Conservation (phyloP, 1,140 invertebrate genomes). For the Drosophila repletoides region DNA sequence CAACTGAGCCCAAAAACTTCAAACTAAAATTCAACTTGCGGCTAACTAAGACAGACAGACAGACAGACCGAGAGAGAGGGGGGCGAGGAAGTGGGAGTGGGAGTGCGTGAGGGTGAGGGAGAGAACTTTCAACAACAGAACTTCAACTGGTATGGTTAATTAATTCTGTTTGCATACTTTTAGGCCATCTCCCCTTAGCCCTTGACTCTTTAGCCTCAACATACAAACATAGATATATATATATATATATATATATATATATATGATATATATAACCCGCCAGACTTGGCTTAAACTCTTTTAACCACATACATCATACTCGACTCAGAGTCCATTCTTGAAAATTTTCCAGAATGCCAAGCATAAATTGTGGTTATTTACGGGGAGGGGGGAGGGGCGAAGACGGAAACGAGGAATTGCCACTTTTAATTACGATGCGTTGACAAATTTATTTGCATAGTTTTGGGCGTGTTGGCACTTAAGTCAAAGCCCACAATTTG, state of each 20-base stretch:
- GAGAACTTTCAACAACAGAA: constrained; percentile 31
- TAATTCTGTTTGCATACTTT: constrained; percentile 59
- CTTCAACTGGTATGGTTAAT: constrained; percentile 51
- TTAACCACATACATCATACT: constrained; percentile 14
- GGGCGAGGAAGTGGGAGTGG: no score
- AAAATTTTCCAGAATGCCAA: constrained; percentile 8
- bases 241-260: not conserved
- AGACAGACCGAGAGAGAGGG: no score
- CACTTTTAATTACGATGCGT: constrained; percentile 55
- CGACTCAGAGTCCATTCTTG: constrained; percentile 35
- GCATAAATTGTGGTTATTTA: constrained; percentile 33
- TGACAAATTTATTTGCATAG: constrained; percentile 60
- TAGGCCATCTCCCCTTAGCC: constrained; percentile 31
- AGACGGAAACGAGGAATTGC: not conserved
- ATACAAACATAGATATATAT: not conserved
- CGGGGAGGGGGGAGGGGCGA: not conserved
- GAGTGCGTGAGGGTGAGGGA: no score
- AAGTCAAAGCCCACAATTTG: constrained; percentile 42
- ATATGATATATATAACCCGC: not conserved
- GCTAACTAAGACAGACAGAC: constrained; percentile 19
- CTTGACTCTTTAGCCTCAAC: constrained; percentile 22
- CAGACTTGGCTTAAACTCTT: not conserved
- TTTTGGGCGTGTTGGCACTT: constrained; percentile 21
- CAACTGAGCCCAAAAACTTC: constrained; percentile 14
- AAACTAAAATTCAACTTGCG: constrained; percentile 24